Evolutionary conservation across 2,888 invertebrate species (phyloP).

Genomic region (Octodonta nipae): DNA sequence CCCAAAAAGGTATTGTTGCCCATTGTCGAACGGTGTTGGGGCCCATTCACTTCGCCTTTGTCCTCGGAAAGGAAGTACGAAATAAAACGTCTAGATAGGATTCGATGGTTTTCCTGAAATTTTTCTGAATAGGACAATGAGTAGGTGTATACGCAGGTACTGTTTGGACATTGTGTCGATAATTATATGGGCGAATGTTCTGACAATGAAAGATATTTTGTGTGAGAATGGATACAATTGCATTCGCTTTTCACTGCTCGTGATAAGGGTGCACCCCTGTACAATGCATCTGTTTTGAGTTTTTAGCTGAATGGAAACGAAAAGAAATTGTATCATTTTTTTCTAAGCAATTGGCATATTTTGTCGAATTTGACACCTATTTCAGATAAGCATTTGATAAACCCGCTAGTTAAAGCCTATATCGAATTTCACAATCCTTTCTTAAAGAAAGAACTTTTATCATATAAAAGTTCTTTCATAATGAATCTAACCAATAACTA

Average conservation of each 20-base stretch:
- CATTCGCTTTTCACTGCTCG: no score
- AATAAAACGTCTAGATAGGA: slow-evolving; percentile 29
- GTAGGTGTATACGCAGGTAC: slow-evolving; percentile 28
- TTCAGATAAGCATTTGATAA: no score
- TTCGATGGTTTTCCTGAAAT: slow-evolving; percentile 31
- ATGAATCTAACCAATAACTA: no score
- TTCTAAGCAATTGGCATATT: no score
- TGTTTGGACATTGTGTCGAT: slow-evolving; percentile 21
- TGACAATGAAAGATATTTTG: slow-evolving; percentile 13
- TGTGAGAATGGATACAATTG: slow-evolving; percentile 8
- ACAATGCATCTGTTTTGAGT: slow-evolving; percentile 5
- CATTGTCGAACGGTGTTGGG: slow-evolving; percentile 31
- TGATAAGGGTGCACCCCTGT: slow-evolving; percentile 6
- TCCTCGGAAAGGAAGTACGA: slow-evolving; percentile 34
- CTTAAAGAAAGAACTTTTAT: no score
- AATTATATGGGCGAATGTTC: slow-evolving; percentile 22
- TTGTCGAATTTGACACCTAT: no score
- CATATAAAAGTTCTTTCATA: no score
- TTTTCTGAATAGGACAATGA: slow-evolving; percentile 19
- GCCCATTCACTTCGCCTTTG: slow-evolving; percentile 33
- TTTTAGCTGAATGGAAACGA: not conserved
- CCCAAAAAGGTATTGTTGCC: slow-evolving; percentile 29
- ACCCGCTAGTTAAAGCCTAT: no score
- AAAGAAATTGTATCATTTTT: no score
- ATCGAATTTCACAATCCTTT: no score